Percentiles rank a stretch among this genome's conserved stretches.
Conservation (phyloP, 2,113 vertebrate species). For the Pimephales promelas region DNA sequence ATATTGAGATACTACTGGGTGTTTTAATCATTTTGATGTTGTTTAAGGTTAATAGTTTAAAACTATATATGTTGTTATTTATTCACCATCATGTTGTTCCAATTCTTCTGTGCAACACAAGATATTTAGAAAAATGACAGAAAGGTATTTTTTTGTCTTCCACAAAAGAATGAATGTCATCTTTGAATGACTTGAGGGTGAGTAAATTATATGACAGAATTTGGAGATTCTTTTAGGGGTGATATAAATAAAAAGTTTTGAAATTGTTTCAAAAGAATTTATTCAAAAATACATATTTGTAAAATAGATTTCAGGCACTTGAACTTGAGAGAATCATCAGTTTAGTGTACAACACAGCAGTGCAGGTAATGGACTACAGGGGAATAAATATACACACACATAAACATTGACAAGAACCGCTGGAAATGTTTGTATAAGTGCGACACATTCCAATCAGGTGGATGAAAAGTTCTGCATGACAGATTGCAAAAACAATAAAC, state of each 20-base stretch:
- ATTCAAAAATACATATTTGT: slow-evolving; percentile 37
- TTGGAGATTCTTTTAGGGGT: too few relatives aligned
- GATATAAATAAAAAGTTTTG: not conserved
- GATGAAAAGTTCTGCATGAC: not conserved
- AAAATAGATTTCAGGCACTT: slow-evolving; percentile 36
- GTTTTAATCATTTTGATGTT: too few relatives aligned
- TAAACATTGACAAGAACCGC: not conserved
- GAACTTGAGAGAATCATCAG: not conserved
- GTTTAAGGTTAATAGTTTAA: too few relatives aligned
- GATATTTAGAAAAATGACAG: too few relatives aligned
- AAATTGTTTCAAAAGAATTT: slow-evolving; percentile 24
- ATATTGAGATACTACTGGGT: too few relatives aligned
- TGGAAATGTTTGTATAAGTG: slow-evolving; percentile 31
- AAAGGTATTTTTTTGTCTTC: too few relatives aligned
- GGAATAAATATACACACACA: not conserved
- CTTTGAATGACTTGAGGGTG: too few relatives aligned
- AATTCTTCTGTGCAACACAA: too few relatives aligned
- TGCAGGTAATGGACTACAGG: slow-evolving; percentile 3
- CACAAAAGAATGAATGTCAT: not conserved
- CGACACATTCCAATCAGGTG: slow-evolving; percentile 21
- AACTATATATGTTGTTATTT: too few relatives aligned
- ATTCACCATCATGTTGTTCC: too few relatives aligned
- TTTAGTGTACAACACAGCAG: slow-evolving; percentile 10
- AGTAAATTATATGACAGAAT: too few relatives aligned
- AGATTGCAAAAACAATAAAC: not conserved